phyloP scores from a whole-genome alignment of 2,888 invertebrate genomes.

The Odontomyia ornata region DNA sequence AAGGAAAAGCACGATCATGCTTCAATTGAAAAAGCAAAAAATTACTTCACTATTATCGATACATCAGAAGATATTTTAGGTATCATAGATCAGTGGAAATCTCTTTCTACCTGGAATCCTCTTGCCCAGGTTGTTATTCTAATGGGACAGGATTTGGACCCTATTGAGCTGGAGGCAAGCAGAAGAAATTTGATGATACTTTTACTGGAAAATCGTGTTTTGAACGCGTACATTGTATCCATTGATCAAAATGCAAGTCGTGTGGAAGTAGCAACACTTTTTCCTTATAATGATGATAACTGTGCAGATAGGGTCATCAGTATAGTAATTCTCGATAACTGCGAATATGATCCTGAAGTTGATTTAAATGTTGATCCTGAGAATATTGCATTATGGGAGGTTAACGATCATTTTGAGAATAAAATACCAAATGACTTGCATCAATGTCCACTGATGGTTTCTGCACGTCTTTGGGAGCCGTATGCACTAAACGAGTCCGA shows the following conservation, averaged over 20 bases:
- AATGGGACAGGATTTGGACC: constrained; percentile 54
- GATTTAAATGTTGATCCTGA: constrained; percentile 18
- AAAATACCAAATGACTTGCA: constrained; percentile 61
- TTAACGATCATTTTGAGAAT: constrained; percentile 50
- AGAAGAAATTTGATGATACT: constrained; percentile 58
- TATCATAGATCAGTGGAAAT: constrained; percentile 57
- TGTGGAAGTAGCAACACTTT: constrained; percentile 57
- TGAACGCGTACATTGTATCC: constrained; percentile 61
- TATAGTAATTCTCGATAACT: constrained; percentile 55
- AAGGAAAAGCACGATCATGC: constrained; percentile 15
- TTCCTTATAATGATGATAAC: constrained; percentile 61
- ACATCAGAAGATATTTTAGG: constrained; percentile 59
- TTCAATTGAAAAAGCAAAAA: constrained; percentile 58
- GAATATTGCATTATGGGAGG: constrained; percentile 26
- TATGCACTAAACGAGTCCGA: constrained; percentile 55
- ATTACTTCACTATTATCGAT: constrained; percentile 59
- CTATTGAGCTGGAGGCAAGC: constrained; percentile 55
- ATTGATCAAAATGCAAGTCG: constrained; percentile 55
- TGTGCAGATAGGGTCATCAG: constrained; percentile 56
- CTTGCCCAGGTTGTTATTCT: constrained; percentile 61
- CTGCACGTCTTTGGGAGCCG: constrained; percentile 60
- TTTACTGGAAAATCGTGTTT: constrained; percentile 58
- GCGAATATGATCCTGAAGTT: constrained; percentile 51
- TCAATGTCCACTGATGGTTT: constrained; percentile 59
- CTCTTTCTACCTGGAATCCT: constrained; percentile 61